Base-by-base conservation (phyloP, 2,113 vertebrate genomes). In the Gobiocypris rarus region DNA sequence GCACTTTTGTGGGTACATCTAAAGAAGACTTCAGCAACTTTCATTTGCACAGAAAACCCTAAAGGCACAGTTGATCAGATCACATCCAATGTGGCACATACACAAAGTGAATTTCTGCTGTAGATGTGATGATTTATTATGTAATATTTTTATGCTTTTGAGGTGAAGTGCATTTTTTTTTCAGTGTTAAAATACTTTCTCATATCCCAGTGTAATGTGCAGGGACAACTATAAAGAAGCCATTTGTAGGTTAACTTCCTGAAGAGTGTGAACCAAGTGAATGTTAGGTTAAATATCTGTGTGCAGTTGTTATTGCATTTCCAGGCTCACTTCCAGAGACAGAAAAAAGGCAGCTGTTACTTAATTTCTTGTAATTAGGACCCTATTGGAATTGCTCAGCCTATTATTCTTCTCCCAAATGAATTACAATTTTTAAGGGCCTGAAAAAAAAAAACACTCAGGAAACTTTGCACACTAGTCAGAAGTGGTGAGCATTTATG, bases 31-130 rank as follows among this genome's bases (percentile, higher is more conserved):
- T 80, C 41, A 80, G 59, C 26, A 65, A 48, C 58, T 67, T 50
- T 31, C 24, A 69, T 69, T 67, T 22, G 15, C 38, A 69, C 43
- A 19, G 31, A 56, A 70, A 82, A 70, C 63, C 80, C 80, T 56
- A 56, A 69, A 82, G 63, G 65, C 80, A 82, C 19, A 82, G 8
- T 17, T 56, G 22, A 34, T 82, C 65, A 82, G 28, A 81, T 81
- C 63, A 81, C 19, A 81, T 81, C 45, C 41, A 31, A 17, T 52
- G 13, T 56, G 80, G 28, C 45, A 54, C 63, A 56, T 50, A 56
- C 19, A 1, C 48, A 70, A 26, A 82, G 65, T 71, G 65, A 56
- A 70, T 82, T 70, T 70, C 48, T 63, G 19, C 41, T n/a, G 19
- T 24, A 24, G 54, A 70, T 70, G 19, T 52, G 50, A 70, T 38